phyloP scores from a whole-genome alignment of 2,113 vertebrate species.

The Cryptomyrus ogoouensis region DNA sequence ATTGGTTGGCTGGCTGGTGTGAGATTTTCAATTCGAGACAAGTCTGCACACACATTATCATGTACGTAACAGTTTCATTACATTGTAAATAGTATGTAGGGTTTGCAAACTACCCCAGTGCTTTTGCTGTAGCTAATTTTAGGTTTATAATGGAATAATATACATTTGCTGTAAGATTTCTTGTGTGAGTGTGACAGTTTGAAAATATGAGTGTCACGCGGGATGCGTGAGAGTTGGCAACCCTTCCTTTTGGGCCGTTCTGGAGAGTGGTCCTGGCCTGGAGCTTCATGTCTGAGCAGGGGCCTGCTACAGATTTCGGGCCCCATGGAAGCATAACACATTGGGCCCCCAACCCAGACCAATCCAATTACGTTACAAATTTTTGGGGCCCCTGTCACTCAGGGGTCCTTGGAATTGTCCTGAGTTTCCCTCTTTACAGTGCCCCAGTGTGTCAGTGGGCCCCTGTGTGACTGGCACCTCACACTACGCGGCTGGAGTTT shows the following conservation, averaged over 20 bases:
- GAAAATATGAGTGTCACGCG: too few species aligned
- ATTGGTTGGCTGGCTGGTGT: too few species aligned
- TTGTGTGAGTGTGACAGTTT: too few species aligned
- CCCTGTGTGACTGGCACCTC: constrained; percentile 43
- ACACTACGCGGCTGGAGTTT: constrained; percentile 39
- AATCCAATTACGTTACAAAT: neutral
- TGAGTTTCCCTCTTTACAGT: neutral
- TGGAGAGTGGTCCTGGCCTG: constrained; percentile 54
- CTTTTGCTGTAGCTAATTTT: too few species aligned
- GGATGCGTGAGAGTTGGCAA: too few species aligned
- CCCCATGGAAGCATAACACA: neutral
- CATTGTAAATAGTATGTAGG: too few species aligned
- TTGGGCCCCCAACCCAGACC: neutral
- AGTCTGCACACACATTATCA: too few species aligned
- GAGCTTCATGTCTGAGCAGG: constrained; percentile 28
- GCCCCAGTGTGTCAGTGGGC: constrained; percentile 31
- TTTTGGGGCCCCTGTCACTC: neutral
- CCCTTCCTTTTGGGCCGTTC: constrained; percentile 29
- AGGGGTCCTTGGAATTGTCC: neutral
- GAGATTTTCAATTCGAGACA: too few species aligned
- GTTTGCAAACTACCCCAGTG: too few species aligned
- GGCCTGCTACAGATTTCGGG: neutral
- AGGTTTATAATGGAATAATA: too few species aligned
- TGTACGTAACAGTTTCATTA: too few species aligned
- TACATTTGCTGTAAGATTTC: too few species aligned